Evolutionary conservation across 2,797 vertebrate genomes (phyloP), one percentile per base, ranked within the genome.

Genomic region (Neosilurus mollespiculum): DNA sequence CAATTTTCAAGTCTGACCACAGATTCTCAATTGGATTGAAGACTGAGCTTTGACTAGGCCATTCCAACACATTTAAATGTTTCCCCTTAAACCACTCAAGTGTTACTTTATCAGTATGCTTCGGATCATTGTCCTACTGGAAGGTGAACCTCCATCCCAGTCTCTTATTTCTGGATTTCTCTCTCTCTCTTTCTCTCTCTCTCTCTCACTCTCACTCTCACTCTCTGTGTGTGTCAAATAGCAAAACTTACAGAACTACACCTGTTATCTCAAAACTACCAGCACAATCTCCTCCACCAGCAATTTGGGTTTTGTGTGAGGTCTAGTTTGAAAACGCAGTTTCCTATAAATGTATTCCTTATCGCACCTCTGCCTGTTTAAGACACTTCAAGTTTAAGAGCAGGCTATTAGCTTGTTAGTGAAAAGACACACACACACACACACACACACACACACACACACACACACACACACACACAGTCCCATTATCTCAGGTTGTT

Each of bases 401-500:
- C 64, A 82, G 80, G 66, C 84, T 84, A 81, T 86, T 81, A 86
- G 85, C 79, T 86, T 86, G 82, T 70, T 61, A 77, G 82, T 72
- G 69, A 81, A 81, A n/a, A 69, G 11, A 58, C 70, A 62, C 72
- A 0, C 81, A 56, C 53, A 79, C 78, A 72, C 78, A 58, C 79
- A 18, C 65, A 22, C 81, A 56, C 53, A 11, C 26, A 2, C 64
- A 11, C 64, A 24, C 76, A 58, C 78, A 58, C 78, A 18, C n/a
- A 79, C 82, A 69, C 62, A 69, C 78, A 76, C 61, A 76, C n/a
- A 79, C 78, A 72, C 78, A 58, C 79, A 18, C 65, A 22, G 37
- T 67, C 64, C 83, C 65, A 86, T 87, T 87, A 86, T 87, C 86
- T 86, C 69, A 85, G 86, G 81, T 69, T 87, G 84, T 85, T 87